Evolutionary conservation across 2,113 vertebrate genomes (phyloP), one percentile per base, ranked within the genome.

Genomic region (Chinchilla lanigera): DNA sequence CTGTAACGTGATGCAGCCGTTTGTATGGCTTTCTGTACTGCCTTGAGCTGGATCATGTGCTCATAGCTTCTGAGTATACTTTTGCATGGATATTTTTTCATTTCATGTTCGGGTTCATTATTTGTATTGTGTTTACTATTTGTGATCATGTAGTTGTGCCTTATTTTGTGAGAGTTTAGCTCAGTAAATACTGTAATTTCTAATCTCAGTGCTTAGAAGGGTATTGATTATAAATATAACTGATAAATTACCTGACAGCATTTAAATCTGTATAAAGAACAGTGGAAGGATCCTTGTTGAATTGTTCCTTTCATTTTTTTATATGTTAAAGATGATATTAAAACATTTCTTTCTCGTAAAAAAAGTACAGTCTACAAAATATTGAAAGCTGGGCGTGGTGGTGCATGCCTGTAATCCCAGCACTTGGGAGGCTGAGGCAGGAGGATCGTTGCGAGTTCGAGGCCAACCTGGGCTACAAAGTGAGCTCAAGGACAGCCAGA

Each of bases 111-210:
- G 84, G 95, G 95, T 97, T 98, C 98, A 96, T 98, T 0, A 94
- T 98, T 98, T 98, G 93, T 98, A 98, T 97, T 98, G 96, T 98
- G 95, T 98, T 98, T 98, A 98, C 97, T 98, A 97, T 89, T 98
- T 98, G 98, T 99, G 98, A 98, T 98, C 98, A 98, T 98, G 98
- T 99, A 98, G 98, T 98, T 98, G 99, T 99, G 99, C 99, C 99
- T 99, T 99, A 99, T 97, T 98, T 99, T 98, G 98, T 98, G 97
- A 97, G 97, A 98, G 97, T 98, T 98, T 98, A 98, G 98, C 98
- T 98, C 97, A 98, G 98, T 98, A 97, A 98, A 98, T 98, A 98
- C 97, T 99, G 98, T 98, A 98, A 97, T 98, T 97, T 97, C 98
- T 98, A 95, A 98, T 97, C 96, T 98, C 97, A 97, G 93, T 93